These are phyloP conservation scores for Cyclura pinguis DNA, from an alignment of 2,797 vertebrate genomes.

Conservation along the genomic window DNA sequence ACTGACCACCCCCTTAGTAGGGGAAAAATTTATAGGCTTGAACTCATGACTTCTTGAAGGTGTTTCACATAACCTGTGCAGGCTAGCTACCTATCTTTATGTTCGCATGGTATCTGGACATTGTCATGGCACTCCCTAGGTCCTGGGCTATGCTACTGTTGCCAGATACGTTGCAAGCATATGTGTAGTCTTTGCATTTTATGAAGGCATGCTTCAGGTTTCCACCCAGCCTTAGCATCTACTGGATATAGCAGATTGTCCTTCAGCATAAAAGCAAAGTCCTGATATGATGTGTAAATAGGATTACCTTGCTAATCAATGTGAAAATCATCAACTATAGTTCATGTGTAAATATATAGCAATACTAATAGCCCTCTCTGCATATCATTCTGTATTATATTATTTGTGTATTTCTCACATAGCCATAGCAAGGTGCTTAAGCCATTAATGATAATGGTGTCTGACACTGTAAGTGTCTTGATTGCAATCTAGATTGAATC, in stretches of 20 bases:
- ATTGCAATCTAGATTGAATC: slow-evolving; percentile 37
- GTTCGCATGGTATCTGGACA: neutral
- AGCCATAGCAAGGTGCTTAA: neutral
- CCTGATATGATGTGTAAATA: neutral
- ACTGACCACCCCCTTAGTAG: neutral
- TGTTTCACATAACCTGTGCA: too few relatives aligned
- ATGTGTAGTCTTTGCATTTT: neutral
- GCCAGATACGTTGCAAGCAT: neutral
- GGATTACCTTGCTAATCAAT: neutral
- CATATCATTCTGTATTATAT: neutral
- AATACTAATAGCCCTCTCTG: neutral
- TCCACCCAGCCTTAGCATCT: neutral
- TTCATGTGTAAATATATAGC: neutral
- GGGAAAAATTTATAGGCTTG: neutral
- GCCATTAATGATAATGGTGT: slow-evolving; percentile 3
- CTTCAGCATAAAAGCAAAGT: neutral
- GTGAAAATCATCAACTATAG: slow-evolving; percentile 32
- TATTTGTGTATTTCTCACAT: neutral
- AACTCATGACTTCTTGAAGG: neutral
- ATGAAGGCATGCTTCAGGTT: neutral
- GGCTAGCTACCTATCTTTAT: neutral
- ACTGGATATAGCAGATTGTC: neutral
- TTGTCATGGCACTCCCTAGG: neutral
- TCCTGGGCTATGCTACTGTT: neutral
- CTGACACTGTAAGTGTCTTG: neutral